Conservation (phyloP, 2,888 invertebrate genomes). For the Chydorus sphaericus region DNA sequence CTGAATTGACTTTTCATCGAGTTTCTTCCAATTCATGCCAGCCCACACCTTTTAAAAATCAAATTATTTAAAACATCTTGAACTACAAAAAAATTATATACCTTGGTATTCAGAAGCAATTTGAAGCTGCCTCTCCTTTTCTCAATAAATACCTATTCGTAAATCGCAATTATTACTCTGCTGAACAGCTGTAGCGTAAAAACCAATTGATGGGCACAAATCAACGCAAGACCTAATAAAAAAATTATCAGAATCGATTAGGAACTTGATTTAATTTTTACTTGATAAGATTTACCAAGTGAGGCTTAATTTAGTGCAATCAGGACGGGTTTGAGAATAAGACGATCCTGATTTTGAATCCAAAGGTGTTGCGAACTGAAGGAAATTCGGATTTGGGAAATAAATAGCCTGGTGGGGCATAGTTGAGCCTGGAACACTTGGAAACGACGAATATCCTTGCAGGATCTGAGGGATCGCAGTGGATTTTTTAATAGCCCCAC, state of each 20-base stretch:
- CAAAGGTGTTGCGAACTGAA: conserved; percentile 1
- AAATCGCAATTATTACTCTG: conserved; percentile 78
- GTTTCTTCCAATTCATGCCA: too few relatives aligned
- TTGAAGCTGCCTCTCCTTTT: too few relatives aligned
- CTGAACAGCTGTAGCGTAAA: conserved; percentile 62
- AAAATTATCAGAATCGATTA: not conserved
- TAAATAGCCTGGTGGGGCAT: conserved; percentile 14
- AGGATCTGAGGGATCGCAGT: too few relatives aligned
- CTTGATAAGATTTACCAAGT: conserved; percentile 6
- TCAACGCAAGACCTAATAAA: conserved; percentile 58
- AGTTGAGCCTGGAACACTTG: conserved; percentile 17
- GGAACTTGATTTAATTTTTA: not conserved
- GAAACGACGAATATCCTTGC: not conserved
- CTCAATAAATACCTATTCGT: too few relatives aligned
- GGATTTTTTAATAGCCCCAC: too few relatives aligned
- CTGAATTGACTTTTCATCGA: too few relatives aligned
- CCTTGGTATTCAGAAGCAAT: too few relatives aligned
- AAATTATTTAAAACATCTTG: too few relatives aligned
- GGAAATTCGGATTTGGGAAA: conserved; percentile 4
- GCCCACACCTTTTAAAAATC: too few relatives aligned
- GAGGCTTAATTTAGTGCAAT: conserved; percentile 6
- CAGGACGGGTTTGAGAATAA: not conserved
- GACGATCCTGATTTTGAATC: not conserved
- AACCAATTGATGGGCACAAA: conserved; percentile 69
- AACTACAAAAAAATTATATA: too few relatives aligned